Base-by-base conservation (phyloP, 2,797 vertebrate genomes). In the Acestrorhynchus altus region DNA sequence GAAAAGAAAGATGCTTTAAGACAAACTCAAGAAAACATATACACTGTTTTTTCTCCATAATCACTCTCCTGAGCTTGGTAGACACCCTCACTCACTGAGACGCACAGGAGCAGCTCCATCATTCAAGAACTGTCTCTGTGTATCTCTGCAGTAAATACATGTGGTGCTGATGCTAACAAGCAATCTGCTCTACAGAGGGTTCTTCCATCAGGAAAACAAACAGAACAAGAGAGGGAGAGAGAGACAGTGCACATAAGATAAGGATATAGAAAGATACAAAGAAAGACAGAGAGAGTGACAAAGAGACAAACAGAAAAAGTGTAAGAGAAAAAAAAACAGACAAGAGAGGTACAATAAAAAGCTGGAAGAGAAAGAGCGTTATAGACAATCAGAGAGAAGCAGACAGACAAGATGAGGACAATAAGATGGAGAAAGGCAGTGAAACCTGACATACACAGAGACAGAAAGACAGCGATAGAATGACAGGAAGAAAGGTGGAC, bases 81-180 rank as follows among this genome's bases (percentile, higher is more conserved):
- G 75, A 85, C 70, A 79, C 42, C 35, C 76, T 31, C 39, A 31
- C 72, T 73, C 31, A 67, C 7, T 61, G 39, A 61, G 61, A 68
- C 66, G 56, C 16, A 35, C 79, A 76, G 71, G 72, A 73, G 52
- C 40, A 76, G 78, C 12, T 35, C 16, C 56, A 69, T 2, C 70
- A 65, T 54, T 51, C 57, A 78, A 75, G 40, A n/a, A 49, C 51
- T 22, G 72, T n/a, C 18, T 15, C 35, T 54, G 56, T 69, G n/a
- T 40, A 12, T 70, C 44, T 75, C 22, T 75, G 40, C 46, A 73
- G 76, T 72, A 40, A 81, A 86, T 77, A 81, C 83, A 79, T 74
- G 74, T 24, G 61, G 74, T 44, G 61, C 52, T 31, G 72, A 83
- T 80, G 84, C 75, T 83, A 84, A 87, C 82, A 74, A 83, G 84